phyloP scores from a whole-genome alignment of 2,797 vertebrate genomes.

The Leuciscus waleckii region DNA sequence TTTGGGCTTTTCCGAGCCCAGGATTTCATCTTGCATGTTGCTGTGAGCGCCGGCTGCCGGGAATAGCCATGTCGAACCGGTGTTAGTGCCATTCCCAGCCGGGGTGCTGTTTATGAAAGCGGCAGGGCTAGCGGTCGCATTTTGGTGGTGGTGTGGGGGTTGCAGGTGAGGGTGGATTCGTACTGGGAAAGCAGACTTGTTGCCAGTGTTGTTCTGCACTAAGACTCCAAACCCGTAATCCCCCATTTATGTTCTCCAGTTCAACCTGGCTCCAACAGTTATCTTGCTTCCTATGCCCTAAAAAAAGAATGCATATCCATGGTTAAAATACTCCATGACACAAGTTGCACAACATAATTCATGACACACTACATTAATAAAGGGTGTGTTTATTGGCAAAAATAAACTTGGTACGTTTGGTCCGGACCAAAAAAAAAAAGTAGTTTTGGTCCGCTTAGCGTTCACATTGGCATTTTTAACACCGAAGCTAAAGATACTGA shows the following conservation, averaged over 20 bases:
- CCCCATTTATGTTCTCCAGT: slow-evolving; percentile 95
- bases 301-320: slow-evolving; percentile 60
- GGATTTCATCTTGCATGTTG: slow-evolving; percentile 98
- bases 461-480: too few species aligned
- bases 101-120: slow-evolving; percentile 99
- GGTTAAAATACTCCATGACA: slow-evolving; percentile 29
- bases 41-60: slow-evolving; percentile 94
- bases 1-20: slow-evolving; percentile 96
- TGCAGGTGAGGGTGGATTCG: slow-evolving; percentile 99
- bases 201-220: slow-evolving; percentile 99
- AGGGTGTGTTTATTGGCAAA: background rate
- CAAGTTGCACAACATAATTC: slow-evolving; percentile 1
- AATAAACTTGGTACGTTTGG: background rate
- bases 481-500: too few species aligned
- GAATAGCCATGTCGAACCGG: slow-evolving; percentile 98
- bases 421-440: too few species aligned
- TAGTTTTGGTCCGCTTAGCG: too few species aligned
- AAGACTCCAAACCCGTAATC: slow-evolving; percentile 99
- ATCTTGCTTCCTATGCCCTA: slow-evolving; percentile 80
- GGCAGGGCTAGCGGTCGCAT: slow-evolving; percentile 94
- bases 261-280: slow-evolving; percentile 72
- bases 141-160: slow-evolving; percentile 96
- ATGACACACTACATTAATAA: slow-evolving; percentile 8
- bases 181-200: slow-evolving; percentile 99
- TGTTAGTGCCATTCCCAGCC: slow-evolving; percentile 94